Percentiles rank a stretch among this genome's conserved stretches.
Evolutionary conservation across 2,888 invertebrate genomes (phyloP).

Genomic region (Chaitophorus viminalis): DNA sequence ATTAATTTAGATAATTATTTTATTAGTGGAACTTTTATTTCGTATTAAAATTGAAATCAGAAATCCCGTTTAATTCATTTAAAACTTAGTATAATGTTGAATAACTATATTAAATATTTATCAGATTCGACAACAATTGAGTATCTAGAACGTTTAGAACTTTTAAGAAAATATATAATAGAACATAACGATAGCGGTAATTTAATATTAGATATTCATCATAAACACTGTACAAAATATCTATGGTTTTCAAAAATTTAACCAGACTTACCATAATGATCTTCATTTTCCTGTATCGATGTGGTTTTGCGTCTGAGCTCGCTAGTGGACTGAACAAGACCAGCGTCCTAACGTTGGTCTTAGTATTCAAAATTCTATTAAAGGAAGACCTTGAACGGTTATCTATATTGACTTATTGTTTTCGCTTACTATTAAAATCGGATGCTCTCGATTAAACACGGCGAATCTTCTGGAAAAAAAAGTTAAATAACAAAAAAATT

Average conservation of each 20-base stretch:
- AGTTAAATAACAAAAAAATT: background rate
- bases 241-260: background rate
- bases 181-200: too few species aligned
- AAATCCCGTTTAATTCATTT: too few species aligned
- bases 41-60: too few species aligned
- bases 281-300: conserved; percentile 7
- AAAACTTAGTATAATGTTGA: too few species aligned
- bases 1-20: too few species aligned
- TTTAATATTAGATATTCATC: too few species aligned
- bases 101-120: too few species aligned
- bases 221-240: background rate
- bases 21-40: too few species aligned
- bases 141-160: too few species aligned
- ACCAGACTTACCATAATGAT: conserved; percentile 9
- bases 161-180: too few species aligned
- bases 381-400: conserved; percentile 43
- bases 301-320: background rate
- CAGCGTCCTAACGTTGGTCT: background rate
- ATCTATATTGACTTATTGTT: background rate
- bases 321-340: conserved; percentile 1
- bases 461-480: background rate
- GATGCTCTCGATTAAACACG: conserved; percentile 15
- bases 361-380: background rate
- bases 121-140: too few species aligned
- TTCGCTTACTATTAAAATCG: conserved; percentile 4